Evolutionary conservation across 2,113 vertebrate genomes (phyloP).

Genomic region (Camelus bactrianus): DNA sequence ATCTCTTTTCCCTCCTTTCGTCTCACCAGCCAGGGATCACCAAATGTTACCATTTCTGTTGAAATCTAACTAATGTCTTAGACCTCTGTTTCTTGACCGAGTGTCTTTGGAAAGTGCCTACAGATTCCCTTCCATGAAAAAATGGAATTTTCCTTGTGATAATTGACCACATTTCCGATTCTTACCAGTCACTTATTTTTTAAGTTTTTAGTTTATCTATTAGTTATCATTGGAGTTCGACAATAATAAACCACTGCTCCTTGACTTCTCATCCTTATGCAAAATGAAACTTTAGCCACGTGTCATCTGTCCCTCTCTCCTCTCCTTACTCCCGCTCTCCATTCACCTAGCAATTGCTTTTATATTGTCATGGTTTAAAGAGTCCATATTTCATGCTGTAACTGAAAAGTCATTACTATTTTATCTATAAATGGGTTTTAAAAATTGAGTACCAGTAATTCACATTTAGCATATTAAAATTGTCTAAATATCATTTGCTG

Average conservation of each 20-base stretch:
- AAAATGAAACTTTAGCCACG: background rate
- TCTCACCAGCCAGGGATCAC: background rate
- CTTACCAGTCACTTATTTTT: background rate
- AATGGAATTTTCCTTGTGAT: background rate
- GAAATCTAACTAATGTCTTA: background rate
- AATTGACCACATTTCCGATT: background rate
- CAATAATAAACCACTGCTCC: background rate
- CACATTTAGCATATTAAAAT: background rate
- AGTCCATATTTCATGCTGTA: background rate
- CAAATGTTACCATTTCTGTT: background rate
- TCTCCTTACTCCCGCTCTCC: background rate
- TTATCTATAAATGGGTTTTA: conserved; percentile 4
- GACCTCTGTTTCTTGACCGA: background rate
- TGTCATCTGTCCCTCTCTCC: too few species aligned
- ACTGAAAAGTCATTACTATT: background rate
- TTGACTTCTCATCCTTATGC: background rate
- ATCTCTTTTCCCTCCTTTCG: background rate
- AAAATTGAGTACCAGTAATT: background rate
- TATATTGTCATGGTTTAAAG: background rate
- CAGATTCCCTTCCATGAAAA: background rate
- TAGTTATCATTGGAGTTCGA: background rate
- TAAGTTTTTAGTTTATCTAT: background rate
- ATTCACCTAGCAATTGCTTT: background rate
- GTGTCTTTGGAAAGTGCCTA: background rate
- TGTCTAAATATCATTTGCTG: background rate